A percentile compares a stretch with the other conserved stretches of the same genome.
Evolutionary conservation across 1,140 invertebrate species (phyloP).

Genomic region (Arctopsyche grandis): DNA sequence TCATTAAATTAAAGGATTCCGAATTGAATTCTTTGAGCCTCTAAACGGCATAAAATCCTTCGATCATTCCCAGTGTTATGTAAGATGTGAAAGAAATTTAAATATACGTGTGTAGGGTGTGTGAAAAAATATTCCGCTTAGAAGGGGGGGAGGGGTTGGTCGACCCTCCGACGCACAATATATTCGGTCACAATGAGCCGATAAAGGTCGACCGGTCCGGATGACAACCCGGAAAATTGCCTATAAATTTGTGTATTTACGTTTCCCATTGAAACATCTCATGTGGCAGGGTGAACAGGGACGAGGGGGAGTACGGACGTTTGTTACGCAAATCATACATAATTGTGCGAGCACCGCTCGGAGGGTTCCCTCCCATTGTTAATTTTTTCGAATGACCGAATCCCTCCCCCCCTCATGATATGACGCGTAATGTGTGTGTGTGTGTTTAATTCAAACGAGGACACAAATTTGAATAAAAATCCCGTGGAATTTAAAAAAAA

Average conservation of each 20-base stretch:
- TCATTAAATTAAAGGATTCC: no score
- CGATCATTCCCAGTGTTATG: neutral
- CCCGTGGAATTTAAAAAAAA: neutral
- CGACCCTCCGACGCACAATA: slow-evolving; percentile 30
- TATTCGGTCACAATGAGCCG: slow-evolving; percentile 38
- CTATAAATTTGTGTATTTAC: slow-evolving; percentile 45
- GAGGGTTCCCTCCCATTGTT: neutral
- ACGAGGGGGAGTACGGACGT: neutral
- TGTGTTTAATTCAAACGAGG: neutral
- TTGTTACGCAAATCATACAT: slow-evolving; percentile 29
- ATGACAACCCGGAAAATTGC: slow-evolving; percentile 44
- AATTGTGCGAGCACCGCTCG: slow-evolving; percentile 9
- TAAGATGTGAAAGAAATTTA: neutral
- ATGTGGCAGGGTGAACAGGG: neutral
- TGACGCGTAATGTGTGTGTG: neutral
- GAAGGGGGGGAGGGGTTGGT: neutral
- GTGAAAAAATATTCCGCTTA: neutral
- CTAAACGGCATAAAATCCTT: no score
- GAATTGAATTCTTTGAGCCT: no score
- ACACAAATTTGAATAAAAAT: neutral
- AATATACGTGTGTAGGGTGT: neutral
- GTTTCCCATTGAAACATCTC: slow-evolving; percentile 44
- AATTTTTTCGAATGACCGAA: neutral
- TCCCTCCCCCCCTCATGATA: no score
- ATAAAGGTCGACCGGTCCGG: slow-evolving; percentile 32